Conservation (phyloP, 2,113 vertebrate genomes). For the Martes martes region DNA sequence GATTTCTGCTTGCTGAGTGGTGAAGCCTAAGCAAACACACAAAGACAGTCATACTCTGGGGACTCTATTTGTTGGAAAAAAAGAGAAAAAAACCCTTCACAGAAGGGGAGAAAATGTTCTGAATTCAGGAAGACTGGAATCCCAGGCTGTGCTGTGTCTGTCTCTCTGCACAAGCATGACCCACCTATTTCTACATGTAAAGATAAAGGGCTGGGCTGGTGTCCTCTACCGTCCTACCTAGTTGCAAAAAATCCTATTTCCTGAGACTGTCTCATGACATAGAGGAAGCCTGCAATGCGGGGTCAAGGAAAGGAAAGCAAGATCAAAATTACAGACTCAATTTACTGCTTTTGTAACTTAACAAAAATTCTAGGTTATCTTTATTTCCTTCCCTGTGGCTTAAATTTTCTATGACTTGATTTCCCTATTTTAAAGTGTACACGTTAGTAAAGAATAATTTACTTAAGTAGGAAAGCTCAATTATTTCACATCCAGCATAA, state of each 20-base stretch:
- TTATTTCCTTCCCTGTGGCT: not conserved
- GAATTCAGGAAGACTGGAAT: not conserved
- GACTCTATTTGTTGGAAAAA: not conserved
- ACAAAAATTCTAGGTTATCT: not conserved
- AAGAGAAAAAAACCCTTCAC: not conserved
- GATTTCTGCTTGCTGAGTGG: constrained; percentile 90
- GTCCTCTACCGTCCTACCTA: rapidly evolving
- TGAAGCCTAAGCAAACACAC: constrained; percentile 87
- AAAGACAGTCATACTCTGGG: constrained; percentile 17
- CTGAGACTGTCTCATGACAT: not conserved
- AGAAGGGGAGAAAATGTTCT: not conserved
- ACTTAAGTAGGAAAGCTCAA: not conserved
- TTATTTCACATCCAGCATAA: not conserved
- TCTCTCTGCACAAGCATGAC: not conserved
- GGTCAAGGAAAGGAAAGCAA: not conserved
- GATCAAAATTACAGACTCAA: not conserved
- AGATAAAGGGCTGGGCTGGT: not conserved
- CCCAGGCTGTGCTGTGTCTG: not conserved
- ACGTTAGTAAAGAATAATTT: not conserved
- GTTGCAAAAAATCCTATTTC: not conserved
- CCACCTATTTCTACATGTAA: not conserved
- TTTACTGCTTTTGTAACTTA: not conserved
- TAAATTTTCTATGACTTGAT: not conserved
- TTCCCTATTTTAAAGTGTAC: not conserved
- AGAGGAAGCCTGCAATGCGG: not conserved